Percentiles rank a stretch among this genome's conserved stretches.
Conservation (phyloP, 1,140 invertebrate species). For the Bombus confusus region DNA sequence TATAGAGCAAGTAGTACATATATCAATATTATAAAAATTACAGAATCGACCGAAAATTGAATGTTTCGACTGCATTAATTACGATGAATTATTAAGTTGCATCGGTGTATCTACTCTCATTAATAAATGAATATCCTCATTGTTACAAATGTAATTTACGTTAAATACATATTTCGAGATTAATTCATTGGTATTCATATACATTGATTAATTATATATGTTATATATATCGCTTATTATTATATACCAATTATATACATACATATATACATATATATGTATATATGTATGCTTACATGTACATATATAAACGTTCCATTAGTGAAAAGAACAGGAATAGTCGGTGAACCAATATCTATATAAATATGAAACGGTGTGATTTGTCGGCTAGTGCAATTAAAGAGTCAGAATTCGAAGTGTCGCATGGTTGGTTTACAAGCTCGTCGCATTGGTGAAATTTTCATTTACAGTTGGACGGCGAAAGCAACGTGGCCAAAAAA, state of each 20-base stretch:
- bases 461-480: too few relatives aligned
- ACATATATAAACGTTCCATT: too few relatives aligned
- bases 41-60: background rate
- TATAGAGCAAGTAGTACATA: too few relatives aligned
- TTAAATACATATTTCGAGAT: background rate
- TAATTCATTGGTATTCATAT: background rate
- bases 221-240: too few relatives aligned
- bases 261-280: too few relatives aligned
- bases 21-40: background rate
- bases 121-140: background rate
- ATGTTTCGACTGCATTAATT: background rate
- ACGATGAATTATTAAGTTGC: background rate
- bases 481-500: background rate
- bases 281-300: too few relatives aligned
- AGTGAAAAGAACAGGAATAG: too few relatives aligned
- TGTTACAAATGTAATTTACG: background rate
- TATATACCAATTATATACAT: too few relatives aligned
- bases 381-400: background rate
- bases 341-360: too few relatives aligned
- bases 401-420: background rate
- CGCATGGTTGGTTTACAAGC: too few relatives aligned
- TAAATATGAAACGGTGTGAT: background rate
- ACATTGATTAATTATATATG: too few relatives aligned
- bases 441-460: too few relatives aligned
- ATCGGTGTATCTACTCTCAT: background rate